A percentile compares a stretch with the other conserved stretches of the same genome.
Evolutionary conservation across 2,113 vertebrate genomes (phyloP).

Genomic region (Myocastor coypus): DNA sequence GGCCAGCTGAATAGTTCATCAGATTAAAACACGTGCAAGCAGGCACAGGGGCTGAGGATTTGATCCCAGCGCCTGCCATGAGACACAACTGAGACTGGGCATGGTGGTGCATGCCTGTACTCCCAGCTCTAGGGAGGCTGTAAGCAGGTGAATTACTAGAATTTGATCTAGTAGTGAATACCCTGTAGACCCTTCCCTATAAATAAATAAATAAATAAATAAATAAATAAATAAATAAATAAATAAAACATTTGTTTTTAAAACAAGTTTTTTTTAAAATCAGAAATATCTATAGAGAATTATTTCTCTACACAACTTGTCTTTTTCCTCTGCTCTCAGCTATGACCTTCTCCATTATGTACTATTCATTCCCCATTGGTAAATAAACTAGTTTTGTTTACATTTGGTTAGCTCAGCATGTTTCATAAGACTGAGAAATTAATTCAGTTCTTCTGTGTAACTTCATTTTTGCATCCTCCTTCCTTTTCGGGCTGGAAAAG

Average conservation of each 20-base stretch:
- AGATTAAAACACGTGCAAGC: too few species aligned
- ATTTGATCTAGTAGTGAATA: too few species aligned
- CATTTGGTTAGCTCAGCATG: conserved; percentile 42
- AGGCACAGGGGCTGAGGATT: too few species aligned
- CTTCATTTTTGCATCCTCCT: conserved; percentile 59
- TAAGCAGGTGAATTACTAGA: too few species aligned
- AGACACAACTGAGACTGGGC: too few species aligned
- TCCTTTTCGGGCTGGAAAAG: conserved; percentile 55
- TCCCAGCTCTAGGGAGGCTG: too few species aligned
- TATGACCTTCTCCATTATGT: background rate
- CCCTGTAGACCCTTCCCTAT: too few species aligned
- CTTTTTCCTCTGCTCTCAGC: background rate
- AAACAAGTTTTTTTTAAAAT: conserved; percentile 31
- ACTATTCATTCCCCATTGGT: background rate
- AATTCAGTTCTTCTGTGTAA: conserved; percentile 16
- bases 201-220: too few species aligned
- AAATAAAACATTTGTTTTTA: background rate
- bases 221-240: background rate
- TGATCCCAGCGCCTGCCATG: too few species aligned
- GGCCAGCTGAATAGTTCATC: too few species aligned
- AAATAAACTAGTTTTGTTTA: background rate
- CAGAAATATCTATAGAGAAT: conserved; percentile 40
- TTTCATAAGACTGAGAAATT: conserved; percentile 46
- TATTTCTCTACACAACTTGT: background rate
- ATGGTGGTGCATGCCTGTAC: too few species aligned